phyloP scores from a whole-genome alignment of 2,797 vertebrate genomes.

The Avahi laniger region DNA sequence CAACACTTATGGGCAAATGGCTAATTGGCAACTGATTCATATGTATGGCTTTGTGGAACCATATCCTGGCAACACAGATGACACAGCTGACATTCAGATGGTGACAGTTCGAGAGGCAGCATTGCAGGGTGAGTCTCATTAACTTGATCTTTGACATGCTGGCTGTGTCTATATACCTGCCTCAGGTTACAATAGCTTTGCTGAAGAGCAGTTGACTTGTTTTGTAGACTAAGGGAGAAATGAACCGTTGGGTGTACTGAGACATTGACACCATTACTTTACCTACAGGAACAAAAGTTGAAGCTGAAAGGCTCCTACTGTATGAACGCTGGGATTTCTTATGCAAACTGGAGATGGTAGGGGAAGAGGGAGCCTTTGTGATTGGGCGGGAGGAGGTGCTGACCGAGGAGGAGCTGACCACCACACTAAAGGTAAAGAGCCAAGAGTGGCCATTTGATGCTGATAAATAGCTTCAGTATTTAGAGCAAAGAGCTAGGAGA shows the following conservation, averaged over 20 bases:
- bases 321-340: conserved; percentile 89
- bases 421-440: conserved; percentile 89
- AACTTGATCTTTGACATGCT: background rate
- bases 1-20: conserved; percentile 96
- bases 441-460: background rate
- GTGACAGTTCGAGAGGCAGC: conserved; percentile 86
- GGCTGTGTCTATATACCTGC: background rate
- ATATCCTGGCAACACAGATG: conserved; percentile 89
- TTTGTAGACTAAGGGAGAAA: background rate
- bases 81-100: conserved; percentile 93
- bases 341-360: conserved; percentile 87
- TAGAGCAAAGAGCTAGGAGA: background rate
- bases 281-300: conserved; percentile 81
- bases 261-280: background rate
- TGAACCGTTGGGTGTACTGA: background rate
- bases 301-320: conserved; percentile 83
- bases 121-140: conserved; percentile 84
- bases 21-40: conserved; percentile 97
- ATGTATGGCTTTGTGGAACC: conserved; percentile 97
- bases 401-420: conserved; percentile 91
- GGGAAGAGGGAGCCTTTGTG: conserved; percentile 91
- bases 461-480: background rate
- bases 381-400: conserved; percentile 91
- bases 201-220: background rate
- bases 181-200: background rate